Conservation (phyloP, 2,113 vertebrate species). For the Peromyscus polionotus region DNA sequence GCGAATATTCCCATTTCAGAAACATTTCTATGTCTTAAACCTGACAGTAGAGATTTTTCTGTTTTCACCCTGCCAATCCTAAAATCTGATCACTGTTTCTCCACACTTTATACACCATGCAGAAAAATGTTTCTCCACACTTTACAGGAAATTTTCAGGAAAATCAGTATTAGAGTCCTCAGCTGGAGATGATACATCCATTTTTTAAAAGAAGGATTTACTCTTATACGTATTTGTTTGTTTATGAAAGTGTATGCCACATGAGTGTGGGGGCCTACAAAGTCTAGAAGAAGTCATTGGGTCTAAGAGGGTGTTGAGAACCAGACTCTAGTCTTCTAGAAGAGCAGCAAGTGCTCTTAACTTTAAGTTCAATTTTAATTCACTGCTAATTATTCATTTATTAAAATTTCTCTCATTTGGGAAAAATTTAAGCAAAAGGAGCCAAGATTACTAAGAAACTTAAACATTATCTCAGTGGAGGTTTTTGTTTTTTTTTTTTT, state of each 20-base stretch:
- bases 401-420: not conserved
- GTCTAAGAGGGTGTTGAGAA: not conserved
- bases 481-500: constrained; percentile 35
- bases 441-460: not conserved
- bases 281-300: not conserved
- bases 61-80: not conserved
- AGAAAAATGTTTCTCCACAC: not conserved
- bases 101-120: not conserved
- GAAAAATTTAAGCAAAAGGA: not conserved
- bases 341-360: not conserved
- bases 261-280: not conserved
- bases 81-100: not conserved
- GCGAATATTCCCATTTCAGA: not conserved
- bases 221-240: not conserved
- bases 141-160: not conserved
- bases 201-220: not conserved
- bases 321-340: not conserved
- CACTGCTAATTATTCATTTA: not conserved
- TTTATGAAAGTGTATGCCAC: not conserved
- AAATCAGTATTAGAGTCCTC: not conserved
- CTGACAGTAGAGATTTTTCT: not conserved
- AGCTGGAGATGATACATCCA: not conserved
- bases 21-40: not conserved
- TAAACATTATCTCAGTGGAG: not conserved
- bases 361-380: not conserved